phyloP scores from a whole-genome alignment of 2,797 vertebrate species.

The Lateolabrax maculatus region DNA sequence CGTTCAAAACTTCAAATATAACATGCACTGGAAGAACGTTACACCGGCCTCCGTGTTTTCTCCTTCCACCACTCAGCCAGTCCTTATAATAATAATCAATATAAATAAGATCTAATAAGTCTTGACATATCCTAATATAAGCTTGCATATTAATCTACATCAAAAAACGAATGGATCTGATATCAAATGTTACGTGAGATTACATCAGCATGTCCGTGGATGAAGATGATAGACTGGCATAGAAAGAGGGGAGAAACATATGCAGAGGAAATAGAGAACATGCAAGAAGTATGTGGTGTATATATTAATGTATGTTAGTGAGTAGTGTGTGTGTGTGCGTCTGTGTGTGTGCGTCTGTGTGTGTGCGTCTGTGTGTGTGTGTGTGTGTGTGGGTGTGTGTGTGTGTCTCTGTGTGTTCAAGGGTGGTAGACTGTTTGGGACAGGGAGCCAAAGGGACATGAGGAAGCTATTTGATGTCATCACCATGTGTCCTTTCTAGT shows the following conservation, averaged over 20 bases:
- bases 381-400: background rate
- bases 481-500: constrained; percentile 64
- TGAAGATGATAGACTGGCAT: background rate
- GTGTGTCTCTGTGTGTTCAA: constrained; percentile 24
- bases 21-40: too few species aligned
- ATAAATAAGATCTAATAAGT: too few species aligned
- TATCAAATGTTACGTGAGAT: constrained; percentile 49
- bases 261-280: background rate
- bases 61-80: too few species aligned
- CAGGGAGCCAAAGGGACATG: constrained; percentile 58
- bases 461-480: constrained; percentile 71
- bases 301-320: background rate
- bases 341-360: constrained; percentile 3
- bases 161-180: constrained; percentile 18
- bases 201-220: constrained; percentile 45
- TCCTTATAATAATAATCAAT: too few species aligned
- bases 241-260: background rate
- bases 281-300: background rate
- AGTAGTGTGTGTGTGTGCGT: background rate
- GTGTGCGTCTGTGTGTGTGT: background rate
- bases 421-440: constrained; percentile 33
- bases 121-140: constrained; percentile 15
- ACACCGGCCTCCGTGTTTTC: too few species aligned
- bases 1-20: too few species aligned
- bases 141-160: constrained; percentile 35